These are phyloP conservation scores for Monoplex corrugatus DNA, from an alignment of 2,888 invertebrate genomes.

Conservation along the genomic window DNA sequence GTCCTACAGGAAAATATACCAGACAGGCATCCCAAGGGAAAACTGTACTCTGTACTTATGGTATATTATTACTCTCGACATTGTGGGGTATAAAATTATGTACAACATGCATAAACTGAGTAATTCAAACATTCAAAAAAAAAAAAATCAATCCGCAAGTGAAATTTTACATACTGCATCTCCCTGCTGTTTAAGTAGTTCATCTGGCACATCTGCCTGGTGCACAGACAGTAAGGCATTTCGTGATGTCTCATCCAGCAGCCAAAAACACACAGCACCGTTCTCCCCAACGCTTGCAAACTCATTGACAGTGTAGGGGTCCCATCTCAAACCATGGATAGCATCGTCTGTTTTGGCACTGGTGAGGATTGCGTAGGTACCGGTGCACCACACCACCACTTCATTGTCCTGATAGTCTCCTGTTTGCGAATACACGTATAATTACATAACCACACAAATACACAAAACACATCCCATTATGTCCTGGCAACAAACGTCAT, in stretches of 20 bases:
- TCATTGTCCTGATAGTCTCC: conserved; percentile 78
- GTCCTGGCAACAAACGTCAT: too few relatives aligned
- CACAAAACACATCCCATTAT: too few relatives aligned
- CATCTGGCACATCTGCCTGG: conserved; percentile 78
- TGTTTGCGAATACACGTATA: too few relatives aligned
- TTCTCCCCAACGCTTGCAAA: conserved; percentile 78
- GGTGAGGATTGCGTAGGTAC: conserved; percentile 70
- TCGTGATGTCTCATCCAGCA: conserved; percentile 75
- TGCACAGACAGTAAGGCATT: conserved; percentile 76
- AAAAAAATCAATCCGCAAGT: too few relatives aligned
- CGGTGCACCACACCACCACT: conserved; percentile 78
- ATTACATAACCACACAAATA: too few relatives aligned
- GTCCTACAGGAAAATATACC: too few relatives aligned
- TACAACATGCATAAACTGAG: too few relatives aligned
- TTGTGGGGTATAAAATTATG: too few relatives aligned
- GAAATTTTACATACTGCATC: conserved; percentile 18
- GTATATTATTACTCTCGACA: too few relatives aligned
- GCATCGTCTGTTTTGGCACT: conserved; percentile 72
- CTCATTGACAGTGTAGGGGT: conserved; percentile 79
- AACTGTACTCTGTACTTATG: too few relatives aligned
- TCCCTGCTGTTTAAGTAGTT: conserved; percentile 59
- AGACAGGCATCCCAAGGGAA: too few relatives aligned
- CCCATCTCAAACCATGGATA: conserved; percentile 78
- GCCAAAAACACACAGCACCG: conserved; percentile 78
- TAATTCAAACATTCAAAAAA: background rate